phyloP scores from a whole-genome alignment of 1,140 invertebrate genomes.

The Aphelenchoides avenae region DNA sequence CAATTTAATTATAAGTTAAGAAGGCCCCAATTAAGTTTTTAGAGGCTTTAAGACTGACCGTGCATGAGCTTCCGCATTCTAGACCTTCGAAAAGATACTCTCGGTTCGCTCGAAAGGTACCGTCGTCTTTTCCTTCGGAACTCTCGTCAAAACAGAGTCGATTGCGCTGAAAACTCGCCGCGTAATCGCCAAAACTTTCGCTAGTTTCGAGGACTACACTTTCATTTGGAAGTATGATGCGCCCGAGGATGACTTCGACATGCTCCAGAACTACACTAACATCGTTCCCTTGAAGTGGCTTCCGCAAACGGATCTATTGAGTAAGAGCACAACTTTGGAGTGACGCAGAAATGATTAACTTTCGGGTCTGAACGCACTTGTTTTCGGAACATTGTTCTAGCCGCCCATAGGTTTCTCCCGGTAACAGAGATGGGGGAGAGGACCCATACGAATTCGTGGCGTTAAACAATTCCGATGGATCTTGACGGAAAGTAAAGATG shows the following conservation, averaged over 20 bases:
- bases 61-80: neutral
- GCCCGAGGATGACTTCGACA: conserved; percentile 2
- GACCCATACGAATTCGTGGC: too few species aligned
- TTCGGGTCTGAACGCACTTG: neutral
- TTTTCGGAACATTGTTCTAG: too few species aligned
- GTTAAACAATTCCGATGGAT: too few species aligned
- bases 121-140: conserved; percentile 41
- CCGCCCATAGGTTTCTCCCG: too few species aligned
- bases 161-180: conserved; percentile 16
- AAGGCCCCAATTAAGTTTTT: neutral
- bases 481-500: too few species aligned
- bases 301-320: conserved; percentile 30
- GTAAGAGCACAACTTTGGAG: conserved; percentile 9
- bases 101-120: conserved; percentile 17
- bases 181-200: conserved; percentile 26
- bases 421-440: too few species aligned
- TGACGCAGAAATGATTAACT: neutral
- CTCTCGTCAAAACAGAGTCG: conserved; percentile 28
- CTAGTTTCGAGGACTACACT: conserved; percentile 29
- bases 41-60: neutral
- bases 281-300: conserved; percentile 27
- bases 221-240: conserved; percentile 43
- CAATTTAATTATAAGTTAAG: too few species aligned
- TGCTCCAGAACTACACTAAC: conserved; percentile 23
- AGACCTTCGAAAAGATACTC: conserved; percentile 23